Conservation (phyloP, 2,797 vertebrate genomes). For the Crocidura indochinensis region DNA sequence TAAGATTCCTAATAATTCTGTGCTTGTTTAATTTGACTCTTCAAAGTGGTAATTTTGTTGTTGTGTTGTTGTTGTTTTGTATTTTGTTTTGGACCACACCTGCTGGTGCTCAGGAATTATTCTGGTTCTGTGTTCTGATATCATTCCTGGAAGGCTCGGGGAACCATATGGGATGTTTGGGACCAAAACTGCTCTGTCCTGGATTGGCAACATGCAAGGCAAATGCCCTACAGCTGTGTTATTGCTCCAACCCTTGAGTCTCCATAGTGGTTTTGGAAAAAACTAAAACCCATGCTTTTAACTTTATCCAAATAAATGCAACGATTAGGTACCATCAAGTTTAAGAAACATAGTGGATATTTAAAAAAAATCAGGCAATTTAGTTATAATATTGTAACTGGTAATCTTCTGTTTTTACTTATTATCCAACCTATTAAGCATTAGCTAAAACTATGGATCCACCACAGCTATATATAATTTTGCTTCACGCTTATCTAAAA, state of each 20-base stretch:
- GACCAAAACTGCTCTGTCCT: too few species aligned
- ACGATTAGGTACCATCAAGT: neutral
- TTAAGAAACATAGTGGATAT: neutral
- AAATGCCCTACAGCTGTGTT: too few species aligned
- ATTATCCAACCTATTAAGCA: neutral
- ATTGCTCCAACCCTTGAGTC: neutral
- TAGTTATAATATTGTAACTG: neutral
- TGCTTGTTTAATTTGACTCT: neutral
- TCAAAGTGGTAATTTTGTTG: neutral
- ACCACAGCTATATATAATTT: neutral
- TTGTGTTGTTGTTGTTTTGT: too few species aligned
- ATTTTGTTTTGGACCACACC: too few species aligned
- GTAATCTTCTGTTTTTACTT: neutral
- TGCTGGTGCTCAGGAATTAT: too few species aligned
- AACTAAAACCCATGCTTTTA: neutral
- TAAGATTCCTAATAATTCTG: neutral
- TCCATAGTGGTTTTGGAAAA: neutral
- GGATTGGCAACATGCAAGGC: too few species aligned
- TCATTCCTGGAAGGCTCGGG: too few species aligned
- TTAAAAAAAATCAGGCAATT: constrained; percentile 20
- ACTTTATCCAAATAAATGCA: neutral
- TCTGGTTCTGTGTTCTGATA: too few species aligned
- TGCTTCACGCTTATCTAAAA: too few species aligned
- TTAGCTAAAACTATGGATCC: neutral
- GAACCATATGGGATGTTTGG: too few species aligned